These are phyloP conservation scores for Capromys pilorides DNA, from an alignment of 2,797 vertebrate genomes.

Conservation along the genomic window DNA sequence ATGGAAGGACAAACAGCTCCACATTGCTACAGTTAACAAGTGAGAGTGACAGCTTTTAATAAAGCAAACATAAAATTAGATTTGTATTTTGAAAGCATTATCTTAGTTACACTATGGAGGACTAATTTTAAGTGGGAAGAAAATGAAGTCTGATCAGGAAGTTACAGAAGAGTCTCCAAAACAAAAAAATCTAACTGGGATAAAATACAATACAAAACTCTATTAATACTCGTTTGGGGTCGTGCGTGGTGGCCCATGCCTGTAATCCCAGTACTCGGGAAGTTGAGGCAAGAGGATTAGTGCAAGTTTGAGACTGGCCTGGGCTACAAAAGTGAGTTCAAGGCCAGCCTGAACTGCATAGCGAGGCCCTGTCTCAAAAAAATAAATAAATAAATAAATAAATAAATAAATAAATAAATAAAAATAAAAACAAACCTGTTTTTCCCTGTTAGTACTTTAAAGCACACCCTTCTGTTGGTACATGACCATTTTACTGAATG, in stretches of 20 bases:
- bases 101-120: not conserved
- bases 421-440: not conserved
- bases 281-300: too few relatives aligned
- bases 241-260: too few relatives aligned
- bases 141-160: not conserved
- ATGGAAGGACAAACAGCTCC: not conserved
- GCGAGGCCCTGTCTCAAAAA: too few relatives aligned
- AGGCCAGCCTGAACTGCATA: too few relatives aligned
- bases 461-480: not conserved
- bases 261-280: too few relatives aligned
- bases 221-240: not conserved
- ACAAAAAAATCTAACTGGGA: not conserved
- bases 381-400: too few relatives aligned
- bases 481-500: not conserved
- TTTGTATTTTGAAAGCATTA: not conserved
- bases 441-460: not conserved
- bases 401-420: too few relatives aligned
- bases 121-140: not conserved
- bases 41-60: not conserved
- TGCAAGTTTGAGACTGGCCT: too few relatives aligned
- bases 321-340: too few relatives aligned
- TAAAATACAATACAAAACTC: not conserved
- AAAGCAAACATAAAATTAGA: not conserved
- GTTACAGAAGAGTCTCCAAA: not conserved
- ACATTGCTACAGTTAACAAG: not conserved